Evolutionary conservation across 2,797 vertebrate species (phyloP).

Genomic region (Harpagifer antarcticus): DNA sequence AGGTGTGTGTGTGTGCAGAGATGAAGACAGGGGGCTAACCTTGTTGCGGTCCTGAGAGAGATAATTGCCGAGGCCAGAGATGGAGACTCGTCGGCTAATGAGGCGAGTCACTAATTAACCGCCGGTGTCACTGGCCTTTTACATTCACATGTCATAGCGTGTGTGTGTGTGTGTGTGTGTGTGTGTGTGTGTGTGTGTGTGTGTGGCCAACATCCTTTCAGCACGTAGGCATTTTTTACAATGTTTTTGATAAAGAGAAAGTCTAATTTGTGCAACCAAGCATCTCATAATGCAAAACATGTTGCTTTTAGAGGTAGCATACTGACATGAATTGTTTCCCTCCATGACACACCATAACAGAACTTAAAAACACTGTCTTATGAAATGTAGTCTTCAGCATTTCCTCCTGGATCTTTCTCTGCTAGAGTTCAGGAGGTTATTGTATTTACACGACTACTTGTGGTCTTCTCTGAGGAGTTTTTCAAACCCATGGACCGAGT

Average conservation of each 20-base stretch:
- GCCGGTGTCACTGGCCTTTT: conserved; percentile 73
- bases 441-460: conserved; percentile 25
- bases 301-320: background rate
- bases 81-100: conserved; percentile 76
- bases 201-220: conserved; percentile 26
- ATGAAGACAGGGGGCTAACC: conserved; percentile 50
- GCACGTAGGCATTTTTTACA: conserved; percentile 37
- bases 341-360: background rate
- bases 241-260: conserved; percentile 28
- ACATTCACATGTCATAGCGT: conserved; percentile 39
- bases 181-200: conserved; percentile 14
- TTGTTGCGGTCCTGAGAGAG: conserved; percentile 67
- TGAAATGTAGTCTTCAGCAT: background rate
- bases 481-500: conserved; percentile 29
- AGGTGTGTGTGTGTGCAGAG: background rate
- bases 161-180: background rate
- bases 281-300: conserved; percentile 10
- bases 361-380: no score
- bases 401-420: conserved; percentile 14
- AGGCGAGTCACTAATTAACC: conserved; percentile 82
- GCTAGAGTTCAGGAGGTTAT: conserved; percentile 33
- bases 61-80: conserved; percentile 72
- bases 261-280: background rate
- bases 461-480: conserved; percentile 36
- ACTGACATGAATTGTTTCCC: background rate